Evolutionary conservation across 1,140 invertebrate genomes (phyloP), one percentile per base, ranked within the genome.

Genomic region (Apocrypta bakeri): DNA sequence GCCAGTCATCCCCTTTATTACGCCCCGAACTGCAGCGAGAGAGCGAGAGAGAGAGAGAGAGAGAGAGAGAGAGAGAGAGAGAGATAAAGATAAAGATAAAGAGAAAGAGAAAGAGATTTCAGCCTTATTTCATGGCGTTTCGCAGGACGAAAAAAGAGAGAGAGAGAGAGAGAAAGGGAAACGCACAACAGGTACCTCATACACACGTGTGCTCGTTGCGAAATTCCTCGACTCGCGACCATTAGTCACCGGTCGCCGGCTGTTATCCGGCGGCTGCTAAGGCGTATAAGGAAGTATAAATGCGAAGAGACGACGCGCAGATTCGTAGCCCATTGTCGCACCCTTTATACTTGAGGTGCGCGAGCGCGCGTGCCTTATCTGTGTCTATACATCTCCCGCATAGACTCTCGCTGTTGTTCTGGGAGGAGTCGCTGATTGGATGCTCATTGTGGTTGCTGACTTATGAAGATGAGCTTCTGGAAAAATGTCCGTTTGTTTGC

Each of bases 171-270:
- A n/a, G n/a, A n/a, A n/a, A n/a, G 21, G 48, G 33, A 37, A 37
- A 37, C 2, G 12, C 14, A n/a, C 48, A 21, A n/a, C 48, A 56
- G 48, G 48, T 56, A 4, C 21, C 21, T 17, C 21, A 6, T 6
- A 66, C 24, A 42, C 25, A 11, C 69, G 63, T n/a, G 31, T 2
- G n/a, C 24, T 76, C 71, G 68, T 87, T 86, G 77, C 83, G 82
- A 87, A 86, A 87, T 81, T 79, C 76, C 17, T 79, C 42, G 12
- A 69, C 29, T 78, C 3, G 64, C 33, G 73, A 63, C 74, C 81
- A 85, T 85, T 85, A 85, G 84, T 85, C 81, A 83, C 24, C 78
- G 48, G 3, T n/a, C 56, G 66, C 27, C 64, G 42, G 27, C 84
- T 76, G 83, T 84, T 84, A 82, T 73, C 33, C 79, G 24, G n/a